Base-by-base conservation (phyloP, 2,113 vertebrate species). In the Phaethon lepturus region DNA sequence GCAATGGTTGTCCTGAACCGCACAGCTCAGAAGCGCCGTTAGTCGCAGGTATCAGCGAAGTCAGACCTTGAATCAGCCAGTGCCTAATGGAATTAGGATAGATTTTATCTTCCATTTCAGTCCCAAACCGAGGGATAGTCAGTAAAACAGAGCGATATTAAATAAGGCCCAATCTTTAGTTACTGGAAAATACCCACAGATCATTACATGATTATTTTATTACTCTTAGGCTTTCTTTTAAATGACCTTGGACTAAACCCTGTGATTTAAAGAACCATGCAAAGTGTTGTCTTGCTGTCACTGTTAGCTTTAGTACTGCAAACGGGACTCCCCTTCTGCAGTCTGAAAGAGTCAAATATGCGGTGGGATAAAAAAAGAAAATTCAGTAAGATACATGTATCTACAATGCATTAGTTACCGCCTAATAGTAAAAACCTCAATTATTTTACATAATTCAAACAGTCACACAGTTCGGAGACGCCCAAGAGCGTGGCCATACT, bases 51-150 rank as follows among this genome's bases (percentile, higher is more conserved):
- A 64, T 49, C 5, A 81, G 69, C 58, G 2, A 75, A 72, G 68
- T 44, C 78, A 68, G 85, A 15, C 56, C 76, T 63, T 31, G 33
- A 66, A 56, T 44, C 68, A 19, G 66, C 56, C 77, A 19, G 25
- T 20, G 81, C 42, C 90, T 72, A 23, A 76, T 10, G 75, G 91
- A 82, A 97, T 79, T 75, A 62, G 59, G 75, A 88, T 82, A 82
- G 84, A 94, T 97, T 95, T 90, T 93, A 92, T 64, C 93, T 95
- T 92, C 86, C 91, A 95, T 96, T 93, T 95, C 75, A 92, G 77
- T 58, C 94, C 88, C 94, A 89, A 95, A 89, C 86, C 82, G 67
- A 88, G 85, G 68, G 85, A 87, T 29, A 88, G 88, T 55, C 33
- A 92, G 90, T 74, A 89, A 74, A 76, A 67, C 26, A 63, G 68